phyloP scores from a whole-genome alignment of 2,888 invertebrate genomes.

The Habroteleia sp. region DNA sequence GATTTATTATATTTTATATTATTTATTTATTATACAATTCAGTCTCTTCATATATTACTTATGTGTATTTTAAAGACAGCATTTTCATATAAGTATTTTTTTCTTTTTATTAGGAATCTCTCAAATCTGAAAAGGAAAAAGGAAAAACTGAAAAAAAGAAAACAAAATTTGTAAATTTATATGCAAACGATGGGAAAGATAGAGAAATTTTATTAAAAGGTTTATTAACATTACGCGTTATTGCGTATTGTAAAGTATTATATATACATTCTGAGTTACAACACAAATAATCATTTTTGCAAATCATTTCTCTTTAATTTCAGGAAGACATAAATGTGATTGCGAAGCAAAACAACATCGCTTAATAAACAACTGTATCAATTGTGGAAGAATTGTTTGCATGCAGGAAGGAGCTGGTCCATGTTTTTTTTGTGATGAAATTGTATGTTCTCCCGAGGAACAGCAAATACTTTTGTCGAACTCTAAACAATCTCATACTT shows the following conservation, averaged over 20 bases:
- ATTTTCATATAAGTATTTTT: no score
- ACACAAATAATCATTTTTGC: no score
- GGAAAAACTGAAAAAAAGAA: constrained; percentile 83
- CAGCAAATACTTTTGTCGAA: constrained; percentile 85
- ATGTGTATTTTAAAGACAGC: no score
- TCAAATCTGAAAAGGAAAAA: constrained; percentile 60
- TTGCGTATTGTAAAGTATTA: not conserved
- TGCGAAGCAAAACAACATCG: constrained; percentile 96
- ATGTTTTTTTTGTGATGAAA: constrained; percentile 93
- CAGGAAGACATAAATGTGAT: constrained; percentile 93
- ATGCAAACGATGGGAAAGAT: constrained; percentile 86
- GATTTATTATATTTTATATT: no score
- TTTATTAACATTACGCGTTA: constrained; percentile 47
- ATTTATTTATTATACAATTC: no score
- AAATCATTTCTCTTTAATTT: constrained; percentile 12
- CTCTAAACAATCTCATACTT: constrained; percentile 86
- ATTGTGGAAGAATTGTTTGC: constrained; percentile 97
- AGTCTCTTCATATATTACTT: no score
- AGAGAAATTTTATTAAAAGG: constrained; percentile 82
- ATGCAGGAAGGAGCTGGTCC: constrained; percentile 98
- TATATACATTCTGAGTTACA: no score
- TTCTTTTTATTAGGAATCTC: constrained; percentile 38
- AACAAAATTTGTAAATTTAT: constrained; percentile 88
- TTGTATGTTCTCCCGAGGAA: constrained; percentile 91
- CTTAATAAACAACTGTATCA: constrained; percentile 94